Evolutionary conservation across 2,888 invertebrate genomes (phyloP), one percentile per base, ranked within the genome.

Genomic region (Tubulanus polymorphus): DNA sequence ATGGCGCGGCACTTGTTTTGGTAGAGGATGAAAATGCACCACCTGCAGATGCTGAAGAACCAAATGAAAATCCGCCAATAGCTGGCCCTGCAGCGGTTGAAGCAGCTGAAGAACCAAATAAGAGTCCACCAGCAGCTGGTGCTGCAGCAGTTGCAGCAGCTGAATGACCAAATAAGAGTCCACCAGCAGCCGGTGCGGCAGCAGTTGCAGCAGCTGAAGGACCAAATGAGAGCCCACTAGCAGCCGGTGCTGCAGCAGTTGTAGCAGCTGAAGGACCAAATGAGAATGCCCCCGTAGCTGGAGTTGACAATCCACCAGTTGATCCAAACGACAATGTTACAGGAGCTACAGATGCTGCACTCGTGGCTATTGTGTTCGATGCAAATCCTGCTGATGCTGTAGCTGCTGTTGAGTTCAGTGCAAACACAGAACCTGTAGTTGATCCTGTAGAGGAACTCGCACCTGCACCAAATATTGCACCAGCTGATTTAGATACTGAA

Each of bases 41-140:
- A n/a, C n/a, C n/a, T n/a, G n/a, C n/a, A n/a, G n/a, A n/a, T n/a
- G n/a, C n/a, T n/a, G n/a, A n/a, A 5, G 26, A 48, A n/a, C 37
- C 48, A 29, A 61, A 61, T 12, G 51, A 10, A 49, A 58, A 58
- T 18, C 53, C 54, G 12, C 46, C 48, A 20, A 48, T n/a, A 20
- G 56, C 28, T n/a, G 54, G 18, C 15, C 30, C 29, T 50, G 54
- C 12, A 27, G 51, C 37, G n/a, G n/a, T n/a, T n/a, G n/a, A n/a
- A n/a, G n/a, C n/a, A n/a, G n/a, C n/a, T n/a, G n/a, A n/a, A n/a
- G n/a, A n/a, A n/a, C n/a, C n/a, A n/a, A n/a, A n/a, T n/a, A n/a
- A n/a, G n/a, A n/a, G n/a, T n/a, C n/a, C n/a, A n/a, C n/a, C n/a
- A n/a, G n/a, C n/a, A n/a, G n/a, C n/a, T n/a, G n/a, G n/a, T 29